Conservation (phyloP, 2,888 invertebrate species). For the Gari tellinella region DNA sequence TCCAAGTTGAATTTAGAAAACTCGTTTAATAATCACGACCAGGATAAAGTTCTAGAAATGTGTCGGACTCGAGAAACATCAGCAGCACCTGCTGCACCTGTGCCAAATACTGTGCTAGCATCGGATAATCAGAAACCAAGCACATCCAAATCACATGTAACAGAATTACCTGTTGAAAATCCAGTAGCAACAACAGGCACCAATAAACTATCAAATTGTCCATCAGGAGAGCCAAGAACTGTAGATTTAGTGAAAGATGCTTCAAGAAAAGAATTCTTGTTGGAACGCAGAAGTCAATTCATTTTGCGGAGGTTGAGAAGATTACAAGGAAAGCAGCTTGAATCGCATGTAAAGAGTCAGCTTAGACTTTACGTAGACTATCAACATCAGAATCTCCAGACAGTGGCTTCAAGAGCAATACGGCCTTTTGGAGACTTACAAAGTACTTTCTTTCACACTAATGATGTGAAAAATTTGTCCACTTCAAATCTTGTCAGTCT, state of each 20-base stretch:
- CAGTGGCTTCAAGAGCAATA: slow-evolving; percentile 73
- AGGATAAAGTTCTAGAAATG: slow-evolving; percentile 31
- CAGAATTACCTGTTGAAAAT: not conserved
- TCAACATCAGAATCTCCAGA: slow-evolving; percentile 86
- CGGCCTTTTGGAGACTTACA: slow-evolving; percentile 70
- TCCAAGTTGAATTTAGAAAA: not conserved
- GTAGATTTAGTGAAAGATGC: slow-evolving; percentile 57
- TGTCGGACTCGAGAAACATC: slow-evolving; percentile 33
- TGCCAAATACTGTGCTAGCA: not conserved
- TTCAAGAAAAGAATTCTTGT: slow-evolving; percentile 53
- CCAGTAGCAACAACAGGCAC: not conserved
- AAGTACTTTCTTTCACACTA: slow-evolving; percentile 80
- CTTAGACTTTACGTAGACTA: slow-evolving; percentile 91
- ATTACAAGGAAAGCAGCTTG: slow-evolving; percentile 90
- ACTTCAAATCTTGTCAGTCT: slow-evolving; percentile 87
- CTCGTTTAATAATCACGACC: not conserved
- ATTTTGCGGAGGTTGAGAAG: slow-evolving; percentile 90
- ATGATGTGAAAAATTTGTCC: slow-evolving; percentile 84
- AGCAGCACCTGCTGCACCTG: not conserved
- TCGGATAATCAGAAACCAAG: not conserved
- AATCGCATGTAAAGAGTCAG: slow-evolving; percentile 92
- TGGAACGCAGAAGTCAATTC: slow-evolving; percentile 88
- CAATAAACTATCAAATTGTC: not conserved
- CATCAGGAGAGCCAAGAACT: slow-evolving; percentile 22
- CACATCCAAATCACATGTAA: not conserved